phyloP scores from a whole-genome alignment of 2,888 invertebrate genomes.

The Mimumesa dahlbomi region DNA sequence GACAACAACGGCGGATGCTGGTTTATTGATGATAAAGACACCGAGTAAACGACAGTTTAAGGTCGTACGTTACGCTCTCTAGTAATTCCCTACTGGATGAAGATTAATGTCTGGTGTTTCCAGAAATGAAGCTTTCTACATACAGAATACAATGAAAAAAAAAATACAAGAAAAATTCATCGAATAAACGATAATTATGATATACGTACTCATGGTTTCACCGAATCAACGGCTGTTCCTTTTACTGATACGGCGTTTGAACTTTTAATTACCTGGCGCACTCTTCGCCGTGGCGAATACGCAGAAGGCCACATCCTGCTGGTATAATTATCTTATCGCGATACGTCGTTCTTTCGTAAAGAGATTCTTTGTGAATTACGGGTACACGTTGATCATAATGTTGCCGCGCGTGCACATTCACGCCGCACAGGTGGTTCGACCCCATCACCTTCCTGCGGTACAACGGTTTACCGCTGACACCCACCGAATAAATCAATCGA shows the following conservation, averaged over 20 bases:
- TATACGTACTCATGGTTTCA: background rate
- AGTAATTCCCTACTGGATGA: too few species aligned
- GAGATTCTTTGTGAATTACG: too few species aligned
- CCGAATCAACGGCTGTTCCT: background rate
- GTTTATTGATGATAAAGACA: too few species aligned
- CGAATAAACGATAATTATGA: too few species aligned
- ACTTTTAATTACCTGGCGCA: slow-evolving; percentile 28
- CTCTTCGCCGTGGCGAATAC: background rate
- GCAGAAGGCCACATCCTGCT: slow-evolving; percentile 39
- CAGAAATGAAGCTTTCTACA: too few species aligned
- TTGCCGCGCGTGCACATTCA: slow-evolving; percentile 21
- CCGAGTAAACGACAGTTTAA: too few species aligned
- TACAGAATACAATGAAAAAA: too few species aligned
- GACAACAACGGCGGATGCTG: background rate
- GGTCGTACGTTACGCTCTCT: too few species aligned
- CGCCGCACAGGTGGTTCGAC: slow-evolving; percentile 31
- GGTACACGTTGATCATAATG: slow-evolving; percentile 5
- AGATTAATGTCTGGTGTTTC: too few species aligned
- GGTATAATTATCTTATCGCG: slow-evolving; percentile 51
- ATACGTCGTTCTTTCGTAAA: slow-evolving; percentile 19
- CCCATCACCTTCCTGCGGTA: slow-evolving; percentile 25
- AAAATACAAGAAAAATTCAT: too few species aligned
- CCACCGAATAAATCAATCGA: slow-evolving; percentile 49
- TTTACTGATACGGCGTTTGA: slow-evolving; percentile 19
- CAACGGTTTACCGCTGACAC: slow-evolving; percentile 22